These are phyloP conservation scores for Bombus huntii DNA, from an alignment of 1,140 invertebrate genomes.

Conservation along the genomic window DNA sequence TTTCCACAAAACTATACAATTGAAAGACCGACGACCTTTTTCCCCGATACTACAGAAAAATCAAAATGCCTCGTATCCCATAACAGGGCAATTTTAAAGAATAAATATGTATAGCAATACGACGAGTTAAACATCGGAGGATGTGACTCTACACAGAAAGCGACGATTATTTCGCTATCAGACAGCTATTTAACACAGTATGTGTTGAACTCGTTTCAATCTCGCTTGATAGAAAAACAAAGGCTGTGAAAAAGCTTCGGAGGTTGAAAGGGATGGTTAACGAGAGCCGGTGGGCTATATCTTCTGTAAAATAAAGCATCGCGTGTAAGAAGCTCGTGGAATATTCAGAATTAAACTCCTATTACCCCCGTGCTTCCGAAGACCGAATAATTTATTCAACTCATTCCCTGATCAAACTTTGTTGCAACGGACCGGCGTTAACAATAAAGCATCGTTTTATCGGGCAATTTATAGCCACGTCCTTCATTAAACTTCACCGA, in stretches of 20 bases:
- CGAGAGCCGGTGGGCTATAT: neutral
- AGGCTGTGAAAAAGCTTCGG: neutral
- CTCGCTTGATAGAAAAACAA: neutral
- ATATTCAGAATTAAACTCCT: conserved; percentile 33
- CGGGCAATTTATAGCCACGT: neutral
- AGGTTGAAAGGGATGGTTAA: neutral
- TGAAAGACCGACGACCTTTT: no score
- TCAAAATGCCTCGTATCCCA: no score
- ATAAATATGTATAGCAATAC: no score
- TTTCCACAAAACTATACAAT: no score
- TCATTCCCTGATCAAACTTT: conserved; percentile 18
- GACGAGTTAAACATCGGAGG: no score
- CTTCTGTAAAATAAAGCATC: neutral
- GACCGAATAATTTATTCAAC: conserved; percentile 29
- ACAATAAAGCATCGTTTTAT: conserved; percentile 18
- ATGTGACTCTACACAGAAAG: no score
- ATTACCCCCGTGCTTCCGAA: neutral
- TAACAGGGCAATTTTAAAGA: no score
- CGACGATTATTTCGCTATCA: no score
- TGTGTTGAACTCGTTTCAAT: no score
- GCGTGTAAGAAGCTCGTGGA: conserved; percentile 1
- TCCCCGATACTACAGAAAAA: no score
- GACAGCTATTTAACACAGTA: no score
- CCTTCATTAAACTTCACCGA: conserved; percentile 17
- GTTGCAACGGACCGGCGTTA: neutral